Evolutionary conservation across 2,797 vertebrate genomes (phyloP), one percentile per base, ranked within the genome.

Genomic region (Siniperca obscura): DNA sequence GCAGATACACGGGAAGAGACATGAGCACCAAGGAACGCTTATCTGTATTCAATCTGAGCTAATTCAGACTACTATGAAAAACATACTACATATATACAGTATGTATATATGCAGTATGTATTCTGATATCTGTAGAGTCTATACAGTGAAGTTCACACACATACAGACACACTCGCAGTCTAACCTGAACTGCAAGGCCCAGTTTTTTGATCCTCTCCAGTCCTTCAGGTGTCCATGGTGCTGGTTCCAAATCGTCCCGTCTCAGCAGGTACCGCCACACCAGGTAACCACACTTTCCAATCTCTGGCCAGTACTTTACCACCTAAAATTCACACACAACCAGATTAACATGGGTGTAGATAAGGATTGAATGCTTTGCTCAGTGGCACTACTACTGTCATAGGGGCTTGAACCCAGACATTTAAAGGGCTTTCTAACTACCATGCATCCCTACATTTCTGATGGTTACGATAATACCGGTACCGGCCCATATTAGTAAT

Each of bases 291-390:
- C 98, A 99, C 85, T 99, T 99, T 78, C 98, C 98, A 36, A 99
- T 98, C 95, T 99, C 98, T 46, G 98, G 98, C 98, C 98, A 99
- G 81, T 99, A 99, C 91, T 99, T 99, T 40, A 99, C 98, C 91
- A 99, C 98, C 98, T 99, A 86, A 9, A 38, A 67, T 61, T 12
- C 44, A 53, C 44, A 72, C 7, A 48, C 19, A 64, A 70, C 21
- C 50, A 71, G 5, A 67, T 52, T 4, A 13, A 30, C 7, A n/a
- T 25, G 7, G 48, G 19, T 50, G 19, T 21, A 50, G 22, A n/a
- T n/a, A n/a, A 10, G 22, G 52, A n/a, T n/a, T n/a, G 0, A n/a
- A 22, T n/a, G 52, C 52, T 55, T 55, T n/a, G 22, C 52, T 55
- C 52, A 55, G 52, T 55, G 57, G 30, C 57, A 19, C 30, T 34